phyloP scores from a whole-genome alignment of 2,113 vertebrate species.

The Esox niger region DNA sequence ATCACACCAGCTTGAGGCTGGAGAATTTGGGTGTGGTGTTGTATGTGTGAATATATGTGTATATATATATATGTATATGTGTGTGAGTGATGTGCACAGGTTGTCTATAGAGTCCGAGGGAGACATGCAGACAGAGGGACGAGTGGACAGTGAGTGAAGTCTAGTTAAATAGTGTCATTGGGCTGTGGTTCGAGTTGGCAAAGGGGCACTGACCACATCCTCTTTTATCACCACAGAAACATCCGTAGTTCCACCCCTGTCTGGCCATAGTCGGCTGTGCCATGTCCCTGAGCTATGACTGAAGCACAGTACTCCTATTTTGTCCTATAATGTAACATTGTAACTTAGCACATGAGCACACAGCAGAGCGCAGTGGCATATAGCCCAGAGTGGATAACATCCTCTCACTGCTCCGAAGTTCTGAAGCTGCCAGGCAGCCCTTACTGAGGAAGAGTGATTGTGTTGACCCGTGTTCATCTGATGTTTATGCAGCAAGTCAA shows the following conservation, averaged over 20 bases:
- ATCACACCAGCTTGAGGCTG: slow-evolving; percentile 11
- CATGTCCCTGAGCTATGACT: neutral
- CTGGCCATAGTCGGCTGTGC: slow-evolving; percentile 16
- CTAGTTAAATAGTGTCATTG: slow-evolving; percentile 51
- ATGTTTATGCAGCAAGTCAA: slow-evolving; percentile 7
- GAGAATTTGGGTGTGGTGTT: too few relatives aligned
- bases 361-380: neutral
- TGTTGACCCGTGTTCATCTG: neutral
- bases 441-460: slow-evolving; percentile 10
- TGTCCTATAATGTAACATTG: too few relatives aligned
- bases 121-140: too few relatives aligned
- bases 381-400: neutral
- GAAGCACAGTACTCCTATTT: too few relatives aligned
- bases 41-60: slow-evolving; percentile 11
- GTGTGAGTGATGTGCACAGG: neutral
- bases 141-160: too few relatives aligned
- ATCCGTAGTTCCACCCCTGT: slow-evolving; percentile 36
- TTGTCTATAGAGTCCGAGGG: neutral
- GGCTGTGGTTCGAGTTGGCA: slow-evolving; percentile 53
- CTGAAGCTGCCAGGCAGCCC: slow-evolving; percentile 5
- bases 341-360: neutral
- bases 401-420: neutral
- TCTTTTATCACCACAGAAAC: slow-evolving; percentile 68
- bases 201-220: slow-evolving; percentile 65
- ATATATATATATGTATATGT: neutral